Percentiles rank a stretch among this genome's conserved stretches.
These are phyloP conservation scores for Radopholus similis DNA, from an alignment of 1,140 invertebrate genomes.

Conservation along the genomic window DNA sequence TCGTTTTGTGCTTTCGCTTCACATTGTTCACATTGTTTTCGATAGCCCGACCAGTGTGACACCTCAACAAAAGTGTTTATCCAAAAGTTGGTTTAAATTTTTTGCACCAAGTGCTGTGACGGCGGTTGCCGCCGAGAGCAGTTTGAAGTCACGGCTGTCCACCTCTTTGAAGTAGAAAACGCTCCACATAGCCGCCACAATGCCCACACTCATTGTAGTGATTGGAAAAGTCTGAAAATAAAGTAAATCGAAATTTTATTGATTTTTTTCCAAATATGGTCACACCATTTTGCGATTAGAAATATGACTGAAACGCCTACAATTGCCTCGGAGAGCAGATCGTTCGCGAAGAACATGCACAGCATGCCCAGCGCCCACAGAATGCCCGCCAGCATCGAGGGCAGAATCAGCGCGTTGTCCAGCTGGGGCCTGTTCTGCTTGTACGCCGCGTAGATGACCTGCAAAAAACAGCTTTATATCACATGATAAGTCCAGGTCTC, in stretches of 20 bases:
- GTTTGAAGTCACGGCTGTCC: slow-evolving; percentile 18
- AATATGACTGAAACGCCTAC: too few relatives aligned
- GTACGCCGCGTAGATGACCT: slow-evolving; percentile 59
- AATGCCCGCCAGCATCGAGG: slow-evolving; percentile 61
- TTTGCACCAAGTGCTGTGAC: too few relatives aligned
- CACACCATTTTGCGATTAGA: too few relatives aligned
- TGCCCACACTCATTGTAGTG: slow-evolving; percentile 19
- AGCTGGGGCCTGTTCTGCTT: slow-evolving; percentile 60
- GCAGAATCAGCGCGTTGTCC: slow-evolving; percentile 61
- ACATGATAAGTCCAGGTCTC: too few relatives aligned
- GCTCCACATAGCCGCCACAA: slow-evolving; percentile 42
- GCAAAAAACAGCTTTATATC: too few relatives aligned
- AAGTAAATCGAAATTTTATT: background rate
- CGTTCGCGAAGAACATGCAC: slow-evolving; percentile 25
- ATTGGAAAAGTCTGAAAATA: slow-evolving; percentile 18
- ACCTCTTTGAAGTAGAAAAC: slow-evolving; percentile 54
- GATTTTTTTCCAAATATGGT: background rate
- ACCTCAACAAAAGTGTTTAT: too few relatives aligned
- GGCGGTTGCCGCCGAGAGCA: slow-evolving; percentile 28
- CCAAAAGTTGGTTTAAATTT: too few relatives aligned
- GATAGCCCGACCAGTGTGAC: too few relatives aligned
- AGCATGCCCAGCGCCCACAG: slow-evolving; percentile 63
- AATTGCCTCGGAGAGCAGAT: background rate
- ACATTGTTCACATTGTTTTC: too few relatives aligned
- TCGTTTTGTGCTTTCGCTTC: too few relatives aligned